phyloP scores from a whole-genome alignment of 2,113 vertebrate genomes.

The Mastomys natalensis region DNA sequence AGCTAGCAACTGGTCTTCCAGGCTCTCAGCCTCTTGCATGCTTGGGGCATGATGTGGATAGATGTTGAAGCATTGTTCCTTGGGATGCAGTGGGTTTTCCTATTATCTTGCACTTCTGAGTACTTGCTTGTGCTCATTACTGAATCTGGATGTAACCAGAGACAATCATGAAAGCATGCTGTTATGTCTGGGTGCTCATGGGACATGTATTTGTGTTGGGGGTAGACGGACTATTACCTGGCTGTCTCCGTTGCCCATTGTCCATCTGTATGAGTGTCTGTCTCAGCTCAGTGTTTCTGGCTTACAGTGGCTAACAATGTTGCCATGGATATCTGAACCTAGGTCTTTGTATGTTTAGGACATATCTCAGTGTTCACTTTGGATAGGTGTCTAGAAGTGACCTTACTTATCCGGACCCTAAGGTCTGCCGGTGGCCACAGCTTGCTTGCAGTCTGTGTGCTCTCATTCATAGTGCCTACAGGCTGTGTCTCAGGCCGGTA shows the following conservation, averaged over 20 bases:
- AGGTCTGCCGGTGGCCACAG: fast-evolving
- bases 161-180: background rate
- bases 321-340: background rate
- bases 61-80: too few relatives aligned
- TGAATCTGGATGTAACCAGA: background rate
- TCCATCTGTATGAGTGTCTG: fast-evolving
- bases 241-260: fast-evolving
- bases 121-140: background rate
- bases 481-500: background rate
- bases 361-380: background rate
- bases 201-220: background rate
- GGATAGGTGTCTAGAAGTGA: background rate
- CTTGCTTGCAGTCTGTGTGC: background rate
- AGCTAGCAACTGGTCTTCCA: too few relatives aligned
- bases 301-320: background rate
- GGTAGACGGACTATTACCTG: background rate
- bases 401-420: background rate
- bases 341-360: background rate
- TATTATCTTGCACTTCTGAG: background rate
- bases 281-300: background rate
- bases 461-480: fast-evolving
- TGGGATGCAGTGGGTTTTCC: too few relatives aligned
- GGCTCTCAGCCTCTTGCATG: too few relatives aligned
- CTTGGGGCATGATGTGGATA: fast-evolving
- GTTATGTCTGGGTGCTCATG: background rate